Base-by-base conservation (phyloP, 2,113 vertebrate species). In the Alaudala cheleensis region DNA sequence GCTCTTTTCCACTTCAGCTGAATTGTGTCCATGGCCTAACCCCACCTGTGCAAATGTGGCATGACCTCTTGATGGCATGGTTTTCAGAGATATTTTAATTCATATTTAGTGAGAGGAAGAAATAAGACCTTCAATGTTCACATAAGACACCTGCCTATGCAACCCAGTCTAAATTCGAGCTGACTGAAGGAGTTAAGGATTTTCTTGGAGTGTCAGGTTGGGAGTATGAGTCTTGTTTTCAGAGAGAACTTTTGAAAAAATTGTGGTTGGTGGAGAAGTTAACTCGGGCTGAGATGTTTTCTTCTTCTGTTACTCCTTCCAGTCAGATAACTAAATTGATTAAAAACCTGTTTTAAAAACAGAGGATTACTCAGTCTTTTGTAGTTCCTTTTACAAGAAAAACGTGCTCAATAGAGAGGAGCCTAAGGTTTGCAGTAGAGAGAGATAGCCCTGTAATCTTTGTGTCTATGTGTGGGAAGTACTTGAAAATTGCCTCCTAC, bases 291-390 rank as follows among this genome's bases (percentile, higher is more conserved):
- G 91, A 94, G 95, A 72, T 76, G 42, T 96, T 91, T 92, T 95
- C 69, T 97, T 95, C 78, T 90, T 95, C 74, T 87, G 90, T 95
- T 97, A 91, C 81, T 97, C 66, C 93, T 97, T 90, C 91, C 81
- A 88, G 51, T 96, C 72, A 95, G 86, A 87, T 95, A 91, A 93
- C 78, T 89, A 57, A 90, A 89, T 78, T 82, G 62, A 87, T 95
- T 93, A 78, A 96, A 92, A 95, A 78, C 61, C 79, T 97, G 95
- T 96, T 97, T 98, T 97, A 92, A 90, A 97, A 95, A 88, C 76
- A 83, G 40, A 92, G 91, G 89, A 94, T 95, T 97, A 96, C 86
- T 93, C 93, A 96, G 92, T 79, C 87, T 69, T 97, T 95, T 95
- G 84, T 93, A 83, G 81, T 80, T 95, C 88, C 94, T 87, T 97